phyloP scores from a whole-genome alignment of 2,797 vertebrate genomes.

The Trachops cirrhosus region DNA sequence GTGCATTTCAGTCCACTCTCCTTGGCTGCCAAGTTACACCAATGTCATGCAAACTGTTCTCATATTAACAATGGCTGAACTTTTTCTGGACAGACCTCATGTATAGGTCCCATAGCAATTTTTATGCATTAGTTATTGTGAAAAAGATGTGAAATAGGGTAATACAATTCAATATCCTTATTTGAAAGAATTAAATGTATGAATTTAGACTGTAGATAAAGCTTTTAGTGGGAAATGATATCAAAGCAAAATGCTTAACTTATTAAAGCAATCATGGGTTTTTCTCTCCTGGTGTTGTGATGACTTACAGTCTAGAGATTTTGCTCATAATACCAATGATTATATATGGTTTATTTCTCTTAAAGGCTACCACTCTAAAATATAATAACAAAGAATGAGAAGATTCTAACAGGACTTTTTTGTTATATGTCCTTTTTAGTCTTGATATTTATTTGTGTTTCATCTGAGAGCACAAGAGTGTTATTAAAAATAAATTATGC shows the following conservation, averaged over 20 bases:
- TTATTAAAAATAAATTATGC: neutral
- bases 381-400: neutral
- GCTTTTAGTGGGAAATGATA: neutral
- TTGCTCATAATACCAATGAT: neutral
- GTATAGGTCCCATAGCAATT: neutral
- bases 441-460: neutral
- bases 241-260: neutral
- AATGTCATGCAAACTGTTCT: too few species aligned
- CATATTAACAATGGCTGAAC: too few species aligned
- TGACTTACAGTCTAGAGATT: neutral
- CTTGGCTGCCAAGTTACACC: too few species aligned
- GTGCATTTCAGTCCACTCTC: too few species aligned
- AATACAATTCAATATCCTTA: neutral
- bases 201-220: neutral
- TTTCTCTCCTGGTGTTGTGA: neutral
- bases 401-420: neutral
- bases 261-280: neutral
- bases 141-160: neutral
- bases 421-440: neutral
- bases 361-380: neutral
- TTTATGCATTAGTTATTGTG: neutral
- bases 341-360: neutral
- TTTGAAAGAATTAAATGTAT: neutral
- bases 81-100: neutral
- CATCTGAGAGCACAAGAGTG: neutral